These are phyloP conservation scores for Hippoglossus stenolepis DNA, from an alignment of 2,113 vertebrate species.

Conservation along the genomic window DNA sequence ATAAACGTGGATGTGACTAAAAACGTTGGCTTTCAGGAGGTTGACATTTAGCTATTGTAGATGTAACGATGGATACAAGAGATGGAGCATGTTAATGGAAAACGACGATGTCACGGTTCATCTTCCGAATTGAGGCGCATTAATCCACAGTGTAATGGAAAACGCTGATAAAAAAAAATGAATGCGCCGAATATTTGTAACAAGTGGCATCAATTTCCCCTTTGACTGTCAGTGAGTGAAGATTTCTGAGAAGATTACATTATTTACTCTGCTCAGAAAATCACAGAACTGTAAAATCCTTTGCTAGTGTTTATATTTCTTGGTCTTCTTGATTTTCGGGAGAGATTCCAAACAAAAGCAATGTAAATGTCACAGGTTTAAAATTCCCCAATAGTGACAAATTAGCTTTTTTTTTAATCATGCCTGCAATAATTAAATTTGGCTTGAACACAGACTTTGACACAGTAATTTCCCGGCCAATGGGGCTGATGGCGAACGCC, in stretches of 20 bases:
- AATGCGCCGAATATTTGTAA: conserved; percentile 66
- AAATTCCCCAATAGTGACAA: conserved; percentile 66
- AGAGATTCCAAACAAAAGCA: conserved; percentile 59
- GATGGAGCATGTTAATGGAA: conserved; percentile 73
- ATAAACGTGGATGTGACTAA: conserved; percentile 65
- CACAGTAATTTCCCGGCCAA: conserved; percentile 62
- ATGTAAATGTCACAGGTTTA: conserved; percentile 64
- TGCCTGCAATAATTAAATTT: conserved; percentile 65
- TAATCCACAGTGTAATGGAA: conserved; percentile 75
- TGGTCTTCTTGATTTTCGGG: conserved; percentile 49
- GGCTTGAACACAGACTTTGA: conserved; percentile 66
- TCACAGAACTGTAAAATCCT: conserved; percentile 55
- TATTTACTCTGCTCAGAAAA: conserved; percentile 64
- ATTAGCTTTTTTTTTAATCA: conserved; percentile 56
- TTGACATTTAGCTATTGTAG: conserved; percentile 79
- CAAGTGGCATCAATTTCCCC: conserved; percentile 67
- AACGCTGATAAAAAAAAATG: conserved; percentile 72
- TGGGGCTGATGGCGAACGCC: conserved; percentile 54
- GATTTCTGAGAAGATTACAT: conserved; percentile 68
- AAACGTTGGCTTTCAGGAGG: conserved; percentile 71
- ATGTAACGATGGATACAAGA: conserved; percentile 73
- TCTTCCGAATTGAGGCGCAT: conserved; percentile 73
- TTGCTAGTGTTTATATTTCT: conserved; percentile 35
- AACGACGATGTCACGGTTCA: conserved; percentile 76
- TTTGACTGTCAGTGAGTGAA: conserved; percentile 67